Base-by-base conservation (phyloP, 2,888 invertebrate genomes). In the Homarus gammarus region DNA sequence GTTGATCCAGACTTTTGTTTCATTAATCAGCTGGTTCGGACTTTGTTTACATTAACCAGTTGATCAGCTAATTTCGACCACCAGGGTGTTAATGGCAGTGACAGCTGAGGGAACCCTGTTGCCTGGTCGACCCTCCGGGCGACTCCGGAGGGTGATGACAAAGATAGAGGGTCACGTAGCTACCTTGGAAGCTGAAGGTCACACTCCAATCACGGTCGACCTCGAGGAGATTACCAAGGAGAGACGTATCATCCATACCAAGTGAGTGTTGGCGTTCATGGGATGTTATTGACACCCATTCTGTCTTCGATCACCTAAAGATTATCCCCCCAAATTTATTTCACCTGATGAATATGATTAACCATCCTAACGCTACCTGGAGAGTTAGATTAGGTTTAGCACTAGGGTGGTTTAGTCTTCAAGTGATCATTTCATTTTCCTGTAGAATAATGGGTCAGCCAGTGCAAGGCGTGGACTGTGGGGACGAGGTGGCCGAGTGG, bases 381-480 rank as follows among this genome's bases (percentile, higher is more conserved):
- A n/a, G n/a, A n/a, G n/a, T n/a, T n/a, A n/a, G n/a, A n/a, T n/a
- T n/a, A n/a, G n/a, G n/a, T n/a, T n/a, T n/a, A n/a, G n/a, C n/a
- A n/a, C n/a, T n/a, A n/a, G n/a, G n/a, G n/a, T n/a, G n/a, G 44
- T 12, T 12, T 49, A 12, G 22, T n/a, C 18, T 78, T 18, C 8
- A 12, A 31, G 18, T 81, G 56, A 56, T 61, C 56, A 33, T 33
- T 82, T 6, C 6, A 33, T 64, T 61, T 68, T 68, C 27, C 33
- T 15, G n/a, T n/a, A 81, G 70, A n/a, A 31, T 87, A 2, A 81
- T 40, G 68, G 38, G 51, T 10, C 31, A 78, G 38, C 12, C 27
- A 31, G 79, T 70, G 22, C 44, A n/a, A n/a, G 86, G 86, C 18
- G 51, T 77, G 15, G 90, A 86, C 83, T 90, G 86, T 56, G 86